phyloP scores from a whole-genome alignment of 2,113 vertebrate genomes.

The Solea solea region DNA sequence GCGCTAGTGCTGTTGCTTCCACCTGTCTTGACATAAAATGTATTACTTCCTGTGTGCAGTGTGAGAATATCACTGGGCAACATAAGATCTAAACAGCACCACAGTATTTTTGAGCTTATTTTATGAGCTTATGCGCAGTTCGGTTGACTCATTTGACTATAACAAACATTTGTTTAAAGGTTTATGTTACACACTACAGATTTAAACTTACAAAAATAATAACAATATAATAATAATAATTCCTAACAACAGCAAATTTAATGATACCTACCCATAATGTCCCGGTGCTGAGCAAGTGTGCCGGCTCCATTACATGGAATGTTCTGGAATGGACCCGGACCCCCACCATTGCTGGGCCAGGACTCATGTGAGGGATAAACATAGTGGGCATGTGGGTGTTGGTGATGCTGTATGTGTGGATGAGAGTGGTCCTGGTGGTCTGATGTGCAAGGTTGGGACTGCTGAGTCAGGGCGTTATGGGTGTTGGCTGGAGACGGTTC shows the following conservation, averaged over 20 bases:
- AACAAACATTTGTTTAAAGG: too few relatives aligned
- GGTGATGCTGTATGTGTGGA: conserved; percentile 86
- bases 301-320: conserved; percentile 98
- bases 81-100: too few relatives aligned
- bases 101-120: too few relatives aligned
- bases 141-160: too few relatives aligned
- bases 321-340: conserved; percentile 91
- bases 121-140: too few relatives aligned
- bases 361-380: conserved; percentile 89
- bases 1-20: too few relatives aligned
- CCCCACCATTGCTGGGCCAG: conserved; percentile 90
- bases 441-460: conserved; percentile 86
- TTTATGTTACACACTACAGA: neutral
- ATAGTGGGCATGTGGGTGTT: conserved; percentile 84
- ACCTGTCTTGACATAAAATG: too few relatives aligned
- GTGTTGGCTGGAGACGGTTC: conserved; percentile 66
- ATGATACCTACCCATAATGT: conserved; percentile 85
- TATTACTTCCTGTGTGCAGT: too few relatives aligned
- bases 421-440: conserved; percentile 90
- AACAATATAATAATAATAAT: neutral
- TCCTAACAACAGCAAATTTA: neutral
- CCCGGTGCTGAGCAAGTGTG: conserved; percentile 88
- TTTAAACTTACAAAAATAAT: neutral
- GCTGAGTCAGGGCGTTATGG: conserved; percentile 86
- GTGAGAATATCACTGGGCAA: too few relatives aligned